Evolutionary conservation across 1,140 invertebrate genomes (phyloP).

Genomic region (Apis mellifera): Amel_HAv3.1 CM009942.2:49501-50000

Average conservation of each 20-base stretch:
- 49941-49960: conserved; percentile 66
- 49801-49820: not conserved
- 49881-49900: conserved; percentile 29
- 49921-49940: conserved; percentile 68
- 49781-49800: conserved; percentile 35
- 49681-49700: conserved; percentile 38
- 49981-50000: not conserved
- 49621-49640: conserved; percentile 40
- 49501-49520: conserved; percentile 77
- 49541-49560: conserved; percentile 82
- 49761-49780: conserved; percentile 76
- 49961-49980: not conserved
- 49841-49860: conserved; percentile 47
- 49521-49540: conserved; percentile 77
- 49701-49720: conserved; percentile 3
- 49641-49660: conserved; percentile 36
- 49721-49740: not conserved
- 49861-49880: conserved; percentile 12
- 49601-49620: conserved; percentile 42
- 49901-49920: conserved; percentile 45
- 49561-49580: conserved; percentile 64
- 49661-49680: conserved; percentile 6
- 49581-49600: not conserved
- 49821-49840: conserved; percentile 43
- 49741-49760: conserved; percentile 52